Conservation (phyloP, 2,113 vertebrate species). For the Pandion haliaetus region DNA sequence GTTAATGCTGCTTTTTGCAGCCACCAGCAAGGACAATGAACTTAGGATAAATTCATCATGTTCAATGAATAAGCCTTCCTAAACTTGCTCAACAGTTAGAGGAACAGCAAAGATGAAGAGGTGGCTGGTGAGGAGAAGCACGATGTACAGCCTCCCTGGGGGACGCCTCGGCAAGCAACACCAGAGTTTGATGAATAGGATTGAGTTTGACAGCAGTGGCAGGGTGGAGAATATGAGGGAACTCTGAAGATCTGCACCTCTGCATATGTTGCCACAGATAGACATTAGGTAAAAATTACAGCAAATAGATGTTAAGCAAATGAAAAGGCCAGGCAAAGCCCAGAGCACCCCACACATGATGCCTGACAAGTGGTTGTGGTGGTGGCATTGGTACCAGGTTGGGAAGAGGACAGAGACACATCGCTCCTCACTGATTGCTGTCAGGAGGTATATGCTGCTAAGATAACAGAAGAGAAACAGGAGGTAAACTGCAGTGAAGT, state of each 20-base stretch:
- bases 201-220: background rate
- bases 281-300: background rate
- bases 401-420: background rate
- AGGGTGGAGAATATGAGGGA: background rate
- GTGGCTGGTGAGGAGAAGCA: background rate
- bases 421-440: no score
- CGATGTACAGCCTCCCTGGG: background rate
- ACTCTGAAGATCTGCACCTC: background rate
- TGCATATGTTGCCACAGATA: background rate
- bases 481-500: background rate
- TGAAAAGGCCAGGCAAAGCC: background rate
- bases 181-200: background rate
- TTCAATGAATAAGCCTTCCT: background rate
- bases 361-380: background rate
- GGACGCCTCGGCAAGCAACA: background rate
- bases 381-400: background rate
- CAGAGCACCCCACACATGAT: no score
- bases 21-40: background rate
- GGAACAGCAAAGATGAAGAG: background rate
- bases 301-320: background rate
- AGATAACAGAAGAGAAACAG: background rate
- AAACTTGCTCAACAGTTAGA: background rate
- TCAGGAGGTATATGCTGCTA: background rate
- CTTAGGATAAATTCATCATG: background rate
- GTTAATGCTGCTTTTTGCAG: background rate